Percentiles rank a stretch among this genome's conserved stretches.
These are phyloP conservation scores for Xestia xanthographa DNA, from an alignment of 2,888 invertebrate species.

Conservation along the genomic window DNA sequence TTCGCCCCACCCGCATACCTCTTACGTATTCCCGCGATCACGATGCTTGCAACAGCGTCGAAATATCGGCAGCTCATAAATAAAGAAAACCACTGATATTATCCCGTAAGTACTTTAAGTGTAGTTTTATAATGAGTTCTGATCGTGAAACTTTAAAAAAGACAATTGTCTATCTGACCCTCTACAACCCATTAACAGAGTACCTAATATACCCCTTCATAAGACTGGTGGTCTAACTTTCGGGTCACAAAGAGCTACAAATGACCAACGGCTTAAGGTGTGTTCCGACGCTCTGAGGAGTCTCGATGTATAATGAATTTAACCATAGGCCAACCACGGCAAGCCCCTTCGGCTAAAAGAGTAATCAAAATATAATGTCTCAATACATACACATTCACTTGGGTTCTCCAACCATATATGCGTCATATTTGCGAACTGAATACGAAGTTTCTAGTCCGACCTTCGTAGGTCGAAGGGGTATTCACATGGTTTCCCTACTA, in stretches of 20 bases:
- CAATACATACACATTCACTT: neutral
- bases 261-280: neutral
- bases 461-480: conserved; percentile 56
- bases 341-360: neutral
- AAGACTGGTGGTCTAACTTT: neutral
- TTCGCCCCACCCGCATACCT: too few relatives aligned
- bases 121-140: too few relatives aligned
- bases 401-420: conserved; percentile 7
- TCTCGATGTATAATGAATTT: neutral
- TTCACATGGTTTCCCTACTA: conserved; percentile 49
- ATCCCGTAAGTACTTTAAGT: too few relatives aligned
- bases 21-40: too few relatives aligned
- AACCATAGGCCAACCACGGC: neutral
- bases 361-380: neutral
- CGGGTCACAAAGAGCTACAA: neutral
- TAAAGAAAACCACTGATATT: too few relatives aligned
- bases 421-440: conserved; percentile 25
- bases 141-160: too few relatives aligned
- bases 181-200: neutral
- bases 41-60: too few relatives aligned
- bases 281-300: neutral
- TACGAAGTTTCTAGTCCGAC: conserved; percentile 49
- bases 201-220: neutral
- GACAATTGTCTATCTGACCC: neutral
- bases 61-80: too few relatives aligned